These are phyloP conservation scores for Tilapia sparmanii DNA, from an alignment of 2,113 vertebrate genomes.

Conservation along the genomic window DNA sequence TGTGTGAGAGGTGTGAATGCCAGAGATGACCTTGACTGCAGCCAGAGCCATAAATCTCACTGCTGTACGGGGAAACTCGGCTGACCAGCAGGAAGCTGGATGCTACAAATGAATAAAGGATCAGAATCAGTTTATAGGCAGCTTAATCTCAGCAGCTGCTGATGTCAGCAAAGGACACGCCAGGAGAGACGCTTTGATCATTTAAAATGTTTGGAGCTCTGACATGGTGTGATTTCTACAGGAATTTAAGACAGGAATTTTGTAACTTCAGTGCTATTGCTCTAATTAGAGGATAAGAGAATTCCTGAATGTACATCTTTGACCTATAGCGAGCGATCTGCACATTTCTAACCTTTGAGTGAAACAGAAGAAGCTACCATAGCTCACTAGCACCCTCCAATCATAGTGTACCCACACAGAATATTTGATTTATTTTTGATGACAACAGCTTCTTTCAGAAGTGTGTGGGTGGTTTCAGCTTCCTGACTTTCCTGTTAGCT, in stretches of 20 bases:
- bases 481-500: not conserved
- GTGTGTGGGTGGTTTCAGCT: not conserved
- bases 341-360: not conserved
- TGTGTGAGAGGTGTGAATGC: slow-evolving; percentile 12
- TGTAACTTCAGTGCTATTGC: not conserved
- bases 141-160: slow-evolving; percentile 7
- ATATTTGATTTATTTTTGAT: not conserved
- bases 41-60: slow-evolving; percentile 30
- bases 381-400: not conserved
- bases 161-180: not conserved
- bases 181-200: not conserved
- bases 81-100: slow-evolving; percentile 12
- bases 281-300: not conserved
- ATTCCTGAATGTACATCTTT: not conserved
- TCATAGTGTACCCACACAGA: not conserved
- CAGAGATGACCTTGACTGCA: slow-evolving; percentile 2
- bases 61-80: not conserved
- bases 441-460: not conserved
- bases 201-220: not conserved
- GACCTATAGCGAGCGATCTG: not conserved
- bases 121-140: slow-evolving; percentile 12
- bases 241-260: not conserved
- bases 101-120: not conserved
- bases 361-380: not conserved
- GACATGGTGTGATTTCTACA: not conserved